A percentile compares a stretch with the other conserved stretches of the same genome.
Evolutionary conservation across 2,888 invertebrate genomes (phyloP).

Genomic region (Apamea anceps): DNA sequence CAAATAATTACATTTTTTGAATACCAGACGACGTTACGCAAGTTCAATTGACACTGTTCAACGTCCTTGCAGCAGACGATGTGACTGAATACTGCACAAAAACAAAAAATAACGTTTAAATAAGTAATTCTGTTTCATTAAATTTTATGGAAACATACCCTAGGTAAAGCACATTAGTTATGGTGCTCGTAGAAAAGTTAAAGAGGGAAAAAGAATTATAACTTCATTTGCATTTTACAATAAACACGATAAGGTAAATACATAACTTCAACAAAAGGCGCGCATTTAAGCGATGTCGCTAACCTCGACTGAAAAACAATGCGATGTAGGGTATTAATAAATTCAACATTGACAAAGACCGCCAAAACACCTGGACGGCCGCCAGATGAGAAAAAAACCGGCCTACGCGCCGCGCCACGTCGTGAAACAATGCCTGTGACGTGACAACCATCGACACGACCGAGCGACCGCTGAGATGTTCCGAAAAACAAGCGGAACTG

Average conservation of each 20-base stretch:
- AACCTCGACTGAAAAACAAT: conserved; percentile 83
- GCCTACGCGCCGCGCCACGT: conserved; percentile 77
- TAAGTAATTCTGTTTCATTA: conserved; percentile 18
- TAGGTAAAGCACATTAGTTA: conserved; percentile 8
- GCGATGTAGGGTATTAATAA: conserved; percentile 86
- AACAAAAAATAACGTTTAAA: conserved; percentile 11
- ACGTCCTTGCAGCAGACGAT: conserved; percentile 57
- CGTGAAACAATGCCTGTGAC: conserved; percentile 78
- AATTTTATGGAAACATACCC: conserved; percentile 23
- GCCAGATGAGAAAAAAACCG: conserved; percentile 84
- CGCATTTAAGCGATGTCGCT: conserved; percentile 73
- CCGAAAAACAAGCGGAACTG: conserved; percentile 39
- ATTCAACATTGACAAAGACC: conserved; percentile 90
- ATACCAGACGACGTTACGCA: conserved; percentile 84
- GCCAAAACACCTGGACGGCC: conserved; percentile 86
- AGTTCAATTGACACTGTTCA: conserved; percentile 75
- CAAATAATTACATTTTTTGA: conserved; percentile 85
- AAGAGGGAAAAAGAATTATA: conserved; percentile 32
- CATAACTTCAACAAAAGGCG: conserved; percentile 40
- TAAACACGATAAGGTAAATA: conserved; percentile 45
- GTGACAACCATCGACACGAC: conserved; percentile 48
- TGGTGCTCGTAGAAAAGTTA: conserved; percentile 31
- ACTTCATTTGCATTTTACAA: conserved; percentile 41
- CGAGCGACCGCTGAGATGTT: conserved; percentile 30
- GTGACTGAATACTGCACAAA: conserved; percentile 13